Evolutionary conservation across 2,888 invertebrate species (phyloP).

Genomic region (Trachelus troglodyta): DNA sequence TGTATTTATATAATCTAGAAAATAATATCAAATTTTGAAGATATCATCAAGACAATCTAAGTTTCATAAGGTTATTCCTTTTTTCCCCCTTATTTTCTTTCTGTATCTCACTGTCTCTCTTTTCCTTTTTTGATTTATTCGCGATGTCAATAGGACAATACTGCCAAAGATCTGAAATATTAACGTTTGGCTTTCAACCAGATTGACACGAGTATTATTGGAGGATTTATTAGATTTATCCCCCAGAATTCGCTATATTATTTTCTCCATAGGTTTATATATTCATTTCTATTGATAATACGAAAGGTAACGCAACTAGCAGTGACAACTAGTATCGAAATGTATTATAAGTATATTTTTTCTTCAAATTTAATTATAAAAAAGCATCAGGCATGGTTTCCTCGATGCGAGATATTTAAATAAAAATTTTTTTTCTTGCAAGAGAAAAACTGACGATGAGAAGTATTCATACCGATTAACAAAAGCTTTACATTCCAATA

Average conservation of each 20-base stretch:
- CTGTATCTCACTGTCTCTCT: neutral
- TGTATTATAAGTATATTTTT: neutral
- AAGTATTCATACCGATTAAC: neutral
- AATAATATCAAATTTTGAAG: neutral
- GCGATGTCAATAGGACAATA: constrained; percentile 31
- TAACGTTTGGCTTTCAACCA: constrained; percentile 36
- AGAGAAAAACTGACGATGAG: neutral
- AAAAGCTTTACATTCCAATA: neutral
- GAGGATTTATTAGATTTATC: neutral
- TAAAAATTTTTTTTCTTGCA: neutral
- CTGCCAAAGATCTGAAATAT: constrained; percentile 45
- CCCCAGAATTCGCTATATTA: neutral
- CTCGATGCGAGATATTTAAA: neutral
- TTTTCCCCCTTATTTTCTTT: neutral
- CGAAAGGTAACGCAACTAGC: neutral
- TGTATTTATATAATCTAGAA: neutral
- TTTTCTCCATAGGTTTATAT: neutral
- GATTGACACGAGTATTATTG: constrained; percentile 18
- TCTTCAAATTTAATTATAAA: neutral
- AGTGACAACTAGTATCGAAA: neutral
- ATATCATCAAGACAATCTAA: too few relatives aligned
- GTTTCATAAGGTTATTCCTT: too few relatives aligned
- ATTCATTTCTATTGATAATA: neutral
- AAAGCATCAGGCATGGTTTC: neutral
- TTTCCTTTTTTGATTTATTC: neutral